phyloP scores from a whole-genome alignment of 2,888 invertebrate species.

The Theretra japonica region DNA sequence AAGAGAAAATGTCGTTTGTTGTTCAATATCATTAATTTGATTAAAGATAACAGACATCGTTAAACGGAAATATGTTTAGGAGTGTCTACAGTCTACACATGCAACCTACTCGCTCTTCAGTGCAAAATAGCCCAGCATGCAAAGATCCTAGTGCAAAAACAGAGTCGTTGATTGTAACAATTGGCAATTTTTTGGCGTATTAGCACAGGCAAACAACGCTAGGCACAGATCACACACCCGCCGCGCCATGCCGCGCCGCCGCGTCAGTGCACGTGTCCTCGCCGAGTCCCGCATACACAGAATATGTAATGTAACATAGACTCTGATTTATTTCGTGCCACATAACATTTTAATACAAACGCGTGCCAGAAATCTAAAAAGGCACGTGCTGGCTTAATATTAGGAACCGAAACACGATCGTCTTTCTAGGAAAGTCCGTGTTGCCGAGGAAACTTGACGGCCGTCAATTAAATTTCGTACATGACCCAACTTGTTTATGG shows the following conservation, averaged over 20 bases:
- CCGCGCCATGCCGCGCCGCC: background rate
- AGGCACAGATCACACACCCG: background rate
- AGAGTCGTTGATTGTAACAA: too few relatives aligned
- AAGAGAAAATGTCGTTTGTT: too few relatives aligned
- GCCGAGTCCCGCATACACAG: slow-evolving; percentile 6
- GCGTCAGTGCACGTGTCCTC: slow-evolving; percentile 13
- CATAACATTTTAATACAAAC: slow-evolving; percentile 27
- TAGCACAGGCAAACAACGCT: background rate
- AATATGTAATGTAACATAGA: slow-evolving; percentile 28
- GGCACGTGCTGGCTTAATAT: slow-evolving; percentile 29
- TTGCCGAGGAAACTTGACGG: slow-evolving; percentile 24
- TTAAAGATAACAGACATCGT: too few relatives aligned
- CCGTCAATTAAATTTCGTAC: slow-evolving; percentile 26
- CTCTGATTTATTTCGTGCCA: slow-evolving; percentile 30
- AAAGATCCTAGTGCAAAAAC: too few relatives aligned
- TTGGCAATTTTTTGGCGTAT: background rate
- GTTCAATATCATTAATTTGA: too few relatives aligned
- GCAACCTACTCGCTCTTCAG: too few relatives aligned
- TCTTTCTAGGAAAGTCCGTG: slow-evolving; percentile 29
- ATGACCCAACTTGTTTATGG: background rate
- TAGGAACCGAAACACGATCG: slow-evolving; percentile 29
- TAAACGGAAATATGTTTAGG: too few relatives aligned
- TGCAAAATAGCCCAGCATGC: too few relatives aligned
- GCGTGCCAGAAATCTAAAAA: slow-evolving; percentile 29
- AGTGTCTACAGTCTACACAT: too few relatives aligned